Evolutionary conservation across 2,888 invertebrate species (phyloP), one percentile per base, ranked within the genome.

Genomic region (Andrena dorsata): DNA sequence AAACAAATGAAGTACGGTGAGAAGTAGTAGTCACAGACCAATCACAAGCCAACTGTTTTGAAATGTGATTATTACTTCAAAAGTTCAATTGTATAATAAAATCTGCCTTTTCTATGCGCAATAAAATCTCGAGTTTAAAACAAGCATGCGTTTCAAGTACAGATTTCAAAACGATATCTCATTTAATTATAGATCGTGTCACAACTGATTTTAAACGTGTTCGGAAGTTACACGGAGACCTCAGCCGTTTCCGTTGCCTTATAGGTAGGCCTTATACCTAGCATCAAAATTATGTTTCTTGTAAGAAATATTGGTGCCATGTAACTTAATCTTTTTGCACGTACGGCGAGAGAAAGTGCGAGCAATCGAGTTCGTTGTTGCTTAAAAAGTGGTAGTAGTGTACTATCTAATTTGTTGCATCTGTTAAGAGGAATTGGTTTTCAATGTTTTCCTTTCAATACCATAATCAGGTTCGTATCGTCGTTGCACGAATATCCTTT

Each of bases 391-490:
- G 32, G 53, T 72, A 70, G 23, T 68, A 63, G 58, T 26, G 23
- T 68, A 63, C 63, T 26, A 51, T 60, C 16, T 41, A 69, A 64
- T 56, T 72, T 8, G 23, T 51, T 73, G 41, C 10, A 58, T 20
- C 16, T 47, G 35, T 72, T 58, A 69, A 47, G 60, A 56, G 49
- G 13, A 32, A 53, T 58, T 66, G 35, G 32, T 68, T 58, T 66
- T 51, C 77, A 87, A 93, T 93, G 93, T 91, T 93, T 90, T 91
- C 93, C 64, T 87, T 93, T 70, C 93, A 93, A 80, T 92, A 91
- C 80, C 92, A 93, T 80, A 93, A 93, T 86, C 93, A 93, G 92
- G 93, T 91, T 87, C 66, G 88, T 89, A 51, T 77, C 47, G 28
- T 35, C 26, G 41, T 41, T 16, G 41, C 26, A 26, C 23, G 23